Base-by-base conservation (phyloP, 2,888 invertebrate genomes). In the Acronicta leporina region DNA sequence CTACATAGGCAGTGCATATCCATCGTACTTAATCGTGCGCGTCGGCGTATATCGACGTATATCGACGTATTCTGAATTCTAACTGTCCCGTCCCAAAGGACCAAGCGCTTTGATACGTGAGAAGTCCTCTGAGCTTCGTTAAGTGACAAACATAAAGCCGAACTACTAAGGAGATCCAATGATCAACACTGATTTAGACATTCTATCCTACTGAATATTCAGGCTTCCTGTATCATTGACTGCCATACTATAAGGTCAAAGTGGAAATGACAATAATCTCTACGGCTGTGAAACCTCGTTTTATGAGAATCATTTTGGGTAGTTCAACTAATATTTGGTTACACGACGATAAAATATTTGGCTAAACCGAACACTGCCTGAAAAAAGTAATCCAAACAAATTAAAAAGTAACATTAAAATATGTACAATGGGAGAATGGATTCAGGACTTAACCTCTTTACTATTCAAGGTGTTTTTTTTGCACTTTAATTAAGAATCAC, bases 1-100 rank as follows among this genome's bases (percentile, higher is more conserved):
- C 20, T 57, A 57, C 44, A 52, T n/a, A 52, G 57, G 58, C 58
- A 49, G 14, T 45, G 67, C 69, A 52, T 30, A 47, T 68, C 52
- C 58, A 69, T 67, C 49, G 67, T 40, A 68, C 52, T 45, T 63
- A 68, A 67, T 68, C 52, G 63, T 35, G 40, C 42, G 25, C 44
- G 49, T 35, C 42, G 35, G 20, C 35, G 15, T 63, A 46, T 69
- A 57, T 57, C 49, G 49, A 49, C 35, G 15, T 63, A 46, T 69
- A 57, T 57, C 49, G 49, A 49, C 52, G 46, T 63, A 50, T 47
- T 45, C 33, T 63, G 20, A 42, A 58, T 25, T 27, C 9, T 30
- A 45, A 20, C 63, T 10, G 35, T 33, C 6, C 15, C 38, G 44
- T 57, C 64, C 58, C 67, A 11, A 4, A 46, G 52, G 58, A 53